These are phyloP conservation scores for Crax fasciolata DNA, from an alignment of 2,797 vertebrate species.

Conservation along the genomic window DNA sequence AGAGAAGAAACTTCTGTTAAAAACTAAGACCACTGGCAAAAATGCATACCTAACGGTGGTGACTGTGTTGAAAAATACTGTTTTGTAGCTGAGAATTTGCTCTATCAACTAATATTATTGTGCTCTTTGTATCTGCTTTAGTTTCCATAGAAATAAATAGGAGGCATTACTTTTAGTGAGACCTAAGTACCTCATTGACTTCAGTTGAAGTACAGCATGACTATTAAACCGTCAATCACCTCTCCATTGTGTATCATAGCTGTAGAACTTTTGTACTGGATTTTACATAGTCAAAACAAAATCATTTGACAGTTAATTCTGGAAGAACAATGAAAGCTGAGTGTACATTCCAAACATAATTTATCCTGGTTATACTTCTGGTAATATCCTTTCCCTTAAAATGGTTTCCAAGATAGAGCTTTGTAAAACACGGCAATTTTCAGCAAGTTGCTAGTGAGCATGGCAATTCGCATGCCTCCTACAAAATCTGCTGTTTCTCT, in stretches of 20 bases:
- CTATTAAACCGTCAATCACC: neutral
- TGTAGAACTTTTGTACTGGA: neutral
- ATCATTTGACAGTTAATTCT: neutral
- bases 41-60: too few species aligned
- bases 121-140: too few species aligned
- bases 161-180: too few species aligned
- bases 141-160: too few species aligned
- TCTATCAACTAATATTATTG: too few species aligned
- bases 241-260: neutral
- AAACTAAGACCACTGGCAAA: too few species aligned
- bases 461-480: rapidly evolving
- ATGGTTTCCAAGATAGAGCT: neutral
- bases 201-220: neutral
- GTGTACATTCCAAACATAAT: neutral
- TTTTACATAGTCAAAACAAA: neutral
- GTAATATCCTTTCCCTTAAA: neutral
- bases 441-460: neutral
- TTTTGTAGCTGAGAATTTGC: too few species aligned
- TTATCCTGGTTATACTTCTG: neutral
- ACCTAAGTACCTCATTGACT: neutral
- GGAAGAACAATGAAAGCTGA: neutral
- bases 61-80: too few species aligned
- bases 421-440: neutral
- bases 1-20: too few species aligned
- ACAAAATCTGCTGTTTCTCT: neutral